A percentile compares a stretch with the other conserved stretches of the same genome.
Conservation (phyloP, 2,113 vertebrate species). For the Hymenochirus boettgeri region DNA sequence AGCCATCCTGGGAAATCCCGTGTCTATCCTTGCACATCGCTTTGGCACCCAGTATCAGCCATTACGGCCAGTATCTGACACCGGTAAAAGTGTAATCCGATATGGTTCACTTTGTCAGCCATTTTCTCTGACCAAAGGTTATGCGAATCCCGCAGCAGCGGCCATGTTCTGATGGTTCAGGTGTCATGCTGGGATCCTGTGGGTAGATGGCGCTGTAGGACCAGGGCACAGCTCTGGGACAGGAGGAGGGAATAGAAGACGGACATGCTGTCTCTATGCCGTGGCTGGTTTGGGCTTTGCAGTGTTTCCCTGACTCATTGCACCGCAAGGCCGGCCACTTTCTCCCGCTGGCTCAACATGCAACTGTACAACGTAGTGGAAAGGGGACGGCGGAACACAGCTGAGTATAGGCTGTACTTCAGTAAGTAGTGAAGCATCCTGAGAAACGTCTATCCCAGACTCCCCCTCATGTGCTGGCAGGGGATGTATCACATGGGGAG, state of each 20-base stretch:
- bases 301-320: background rate
- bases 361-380: conserved; percentile 69
- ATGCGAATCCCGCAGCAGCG: background rate
- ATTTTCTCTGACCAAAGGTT: conserved; percentile 42
- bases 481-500: too few species aligned
- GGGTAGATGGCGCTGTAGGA: conserved; percentile 53
- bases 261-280: conserved; percentile 30
- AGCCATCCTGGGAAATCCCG: too few species aligned
- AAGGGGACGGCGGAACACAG: conserved; percentile 68
- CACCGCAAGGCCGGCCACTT: background rate
- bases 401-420: conserved; percentile 83
- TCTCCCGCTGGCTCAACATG: conserved; percentile 32
- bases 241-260: conserved; percentile 32
- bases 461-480: too few species aligned
- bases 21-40: too few species aligned
- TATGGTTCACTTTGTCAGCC: conserved; percentile 14
- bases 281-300: conserved; percentile 15
- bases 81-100: too few species aligned
- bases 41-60: too few species aligned
- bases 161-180: conserved; percentile 42
- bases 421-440: conserved; percentile 71
- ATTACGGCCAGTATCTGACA: too few species aligned
- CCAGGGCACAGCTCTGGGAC: conserved; percentile 26
- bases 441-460: too few species aligned
- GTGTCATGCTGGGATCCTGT: conserved; percentile 35